These are phyloP conservation scores for Corapipo altera DNA, from an alignment of 2,113 vertebrate species.

Conservation along the genomic window DNA sequence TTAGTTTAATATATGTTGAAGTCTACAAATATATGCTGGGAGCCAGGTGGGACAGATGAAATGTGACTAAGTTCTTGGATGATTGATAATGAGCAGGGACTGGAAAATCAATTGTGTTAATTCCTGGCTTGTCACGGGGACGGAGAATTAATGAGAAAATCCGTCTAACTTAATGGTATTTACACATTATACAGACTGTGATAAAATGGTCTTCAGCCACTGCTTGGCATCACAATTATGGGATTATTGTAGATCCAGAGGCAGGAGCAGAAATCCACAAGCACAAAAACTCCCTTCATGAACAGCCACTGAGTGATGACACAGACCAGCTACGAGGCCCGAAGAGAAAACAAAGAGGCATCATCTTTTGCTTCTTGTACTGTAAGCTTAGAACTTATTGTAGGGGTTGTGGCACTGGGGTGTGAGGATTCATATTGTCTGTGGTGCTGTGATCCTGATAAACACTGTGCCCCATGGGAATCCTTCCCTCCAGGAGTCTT, in stretches of 20 bases:
- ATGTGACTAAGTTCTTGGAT: constrained; percentile 75
- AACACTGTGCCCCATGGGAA: background rate
- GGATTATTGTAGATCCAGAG: constrained; percentile 1
- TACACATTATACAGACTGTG: constrained; percentile 76
- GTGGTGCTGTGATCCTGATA: background rate
- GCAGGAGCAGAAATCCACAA: background rate
- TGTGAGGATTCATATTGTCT: background rate
- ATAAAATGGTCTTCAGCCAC: constrained; percentile 71
- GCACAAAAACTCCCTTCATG: constrained; percentile 7
- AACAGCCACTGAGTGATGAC: background rate
- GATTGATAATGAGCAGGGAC: constrained; percentile 77
- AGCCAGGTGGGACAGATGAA: constrained; percentile 73
- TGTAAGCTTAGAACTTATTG: background rate
- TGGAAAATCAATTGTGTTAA: constrained; percentile 82
- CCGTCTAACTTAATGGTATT: constrained; percentile 77
- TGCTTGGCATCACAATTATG: constrained; percentile 60
- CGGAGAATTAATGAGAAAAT: constrained; percentile 80
- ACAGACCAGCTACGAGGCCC: background rate
- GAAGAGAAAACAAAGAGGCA: background rate
- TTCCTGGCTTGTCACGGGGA: constrained; percentile 76
- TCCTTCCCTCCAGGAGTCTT: background rate
- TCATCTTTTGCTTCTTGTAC: background rate
- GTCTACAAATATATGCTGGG: constrained; percentile 46
- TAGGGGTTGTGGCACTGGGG: background rate
- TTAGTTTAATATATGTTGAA: constrained; percentile 69